Conservation (phyloP, 1,140 invertebrate species). For the Micrasema minimum region DNA sequence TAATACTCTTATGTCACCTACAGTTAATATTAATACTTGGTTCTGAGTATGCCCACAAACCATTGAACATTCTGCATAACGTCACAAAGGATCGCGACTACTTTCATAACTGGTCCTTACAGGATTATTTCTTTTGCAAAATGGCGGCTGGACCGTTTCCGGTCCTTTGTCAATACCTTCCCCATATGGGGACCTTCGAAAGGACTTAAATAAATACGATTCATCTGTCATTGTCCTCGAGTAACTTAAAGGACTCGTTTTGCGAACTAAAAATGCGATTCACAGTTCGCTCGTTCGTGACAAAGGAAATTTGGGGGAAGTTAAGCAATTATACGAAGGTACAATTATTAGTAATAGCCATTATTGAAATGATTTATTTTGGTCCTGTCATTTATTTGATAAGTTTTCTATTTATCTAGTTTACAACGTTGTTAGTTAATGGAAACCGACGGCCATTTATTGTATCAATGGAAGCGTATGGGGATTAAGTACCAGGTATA, state of each 20-base stretch:
- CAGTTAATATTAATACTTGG: no score
- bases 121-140: constrained; percentile 12
- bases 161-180: constrained; percentile 34
- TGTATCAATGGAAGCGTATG: no score
- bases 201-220: constrained; percentile 26
- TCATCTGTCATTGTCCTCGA: constrained; percentile 21
- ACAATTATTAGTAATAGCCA: no score
- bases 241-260: constrained; percentile 10
- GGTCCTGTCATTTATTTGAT: constrained; percentile 1
- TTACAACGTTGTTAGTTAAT: background rate
- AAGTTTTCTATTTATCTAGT: constrained; percentile 12
- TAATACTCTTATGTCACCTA: no score
- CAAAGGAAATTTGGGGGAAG: background rate
- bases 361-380: constrained; percentile 13
- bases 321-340: background rate
- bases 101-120: background rate
- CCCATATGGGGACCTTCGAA: constrained; percentile 9
- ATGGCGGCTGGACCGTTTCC: constrained; percentile 23
- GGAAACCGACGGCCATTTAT: background rate
- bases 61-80: no score
- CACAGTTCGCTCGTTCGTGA: background rate
- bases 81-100: no score
- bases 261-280: constrained; percentile 16
- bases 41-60: no score
- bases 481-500: no score